These are phyloP conservation scores for Caenorhabditis doughertyi DNA, from an alignment of 2,888 invertebrate genomes.

Conservation along the genomic window DNA sequence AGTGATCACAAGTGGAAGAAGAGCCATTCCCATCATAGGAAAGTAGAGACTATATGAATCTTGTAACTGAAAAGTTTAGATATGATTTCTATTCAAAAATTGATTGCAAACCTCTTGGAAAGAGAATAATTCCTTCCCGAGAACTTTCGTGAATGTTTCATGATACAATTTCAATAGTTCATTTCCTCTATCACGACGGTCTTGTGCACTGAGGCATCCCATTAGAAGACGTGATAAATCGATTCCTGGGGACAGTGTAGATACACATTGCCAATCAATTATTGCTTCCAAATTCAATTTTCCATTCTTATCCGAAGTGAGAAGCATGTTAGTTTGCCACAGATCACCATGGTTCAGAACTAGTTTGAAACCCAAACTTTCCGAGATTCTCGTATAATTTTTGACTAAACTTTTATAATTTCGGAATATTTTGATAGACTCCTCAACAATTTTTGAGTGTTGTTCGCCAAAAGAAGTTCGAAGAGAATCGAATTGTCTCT, in stretches of 20 bases:
- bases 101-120: slow-evolving; percentile 10
- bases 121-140: slow-evolving; percentile 13
- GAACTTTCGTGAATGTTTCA: slow-evolving; percentile 13
- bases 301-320: slow-evolving; percentile 10
- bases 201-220: slow-evolving; percentile 27
- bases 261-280: slow-evolving; percentile 46
- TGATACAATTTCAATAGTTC: slow-evolving; percentile 23
- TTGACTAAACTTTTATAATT: background rate
- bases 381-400: slow-evolving; percentile 29
- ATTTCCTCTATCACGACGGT: background rate
- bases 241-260: slow-evolving; percentile 20
- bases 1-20: background rate
- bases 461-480: slow-evolving; percentile 9
- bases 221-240: slow-evolving; percentile 28
- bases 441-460: slow-evolving; percentile 7
- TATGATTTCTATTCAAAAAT: background rate
- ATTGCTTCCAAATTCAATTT: slow-evolving; percentile 46
- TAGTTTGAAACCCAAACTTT: slow-evolving; percentile 23
- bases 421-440: background rate
- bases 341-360: slow-evolving; percentile 45
- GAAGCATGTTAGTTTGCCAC: slow-evolving; percentile 54
- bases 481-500: background rate
- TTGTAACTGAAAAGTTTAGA: slow-evolving; percentile 35
- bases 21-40: slow-evolving; percentile 26
- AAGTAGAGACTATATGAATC: slow-evolving; percentile 25